Conservation (phyloP, 2,797 vertebrate species). For the Darevskia nairensis region DNA sequence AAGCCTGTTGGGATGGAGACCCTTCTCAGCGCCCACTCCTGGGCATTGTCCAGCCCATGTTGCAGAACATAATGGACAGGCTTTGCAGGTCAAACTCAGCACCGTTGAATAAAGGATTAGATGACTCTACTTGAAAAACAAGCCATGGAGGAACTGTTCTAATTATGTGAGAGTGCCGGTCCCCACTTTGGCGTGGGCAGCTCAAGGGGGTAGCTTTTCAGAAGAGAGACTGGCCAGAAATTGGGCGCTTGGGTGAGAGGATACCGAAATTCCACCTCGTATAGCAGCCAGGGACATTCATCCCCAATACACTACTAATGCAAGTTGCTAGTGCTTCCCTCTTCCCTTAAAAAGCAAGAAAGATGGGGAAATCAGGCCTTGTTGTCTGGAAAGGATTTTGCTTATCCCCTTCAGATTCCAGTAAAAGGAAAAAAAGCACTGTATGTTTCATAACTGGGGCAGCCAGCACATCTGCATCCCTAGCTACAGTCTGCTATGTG, state of each 20-base stretch:
- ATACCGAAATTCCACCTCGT: conserved; percentile 6
- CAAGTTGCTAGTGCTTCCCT: conserved; percentile 42
- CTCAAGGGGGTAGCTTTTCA: conserved; percentile 29
- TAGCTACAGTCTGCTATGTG: not conserved
- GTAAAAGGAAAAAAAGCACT: conserved; percentile 28
- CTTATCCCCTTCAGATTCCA: conserved; percentile 21
- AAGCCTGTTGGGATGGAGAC: conserved; percentile 96
- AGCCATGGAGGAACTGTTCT: conserved; percentile 23
- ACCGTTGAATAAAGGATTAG: conserved; percentile 82
- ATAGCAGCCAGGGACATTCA: conserved; percentile 28
- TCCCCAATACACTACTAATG: conserved; percentile 36
- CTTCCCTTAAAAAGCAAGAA: conserved; percentile 30
- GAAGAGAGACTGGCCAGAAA: conserved; percentile 37
- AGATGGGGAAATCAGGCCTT: not conserved
- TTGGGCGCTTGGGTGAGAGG: conserved; percentile 34
- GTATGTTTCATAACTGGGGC: conserved; percentile 15
- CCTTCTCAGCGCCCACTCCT: conserved; percentile 91
- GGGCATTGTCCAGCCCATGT: conserved; percentile 95
- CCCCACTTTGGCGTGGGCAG: conserved; percentile 50
- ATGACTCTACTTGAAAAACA: conserved; percentile 90
- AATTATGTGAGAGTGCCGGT: conserved; percentile 46
- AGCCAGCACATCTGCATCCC: conserved; percentile 27
- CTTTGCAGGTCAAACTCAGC: conserved; percentile 84
- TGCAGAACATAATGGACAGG: conserved; percentile 92
- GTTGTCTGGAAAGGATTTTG: conserved; percentile 19